Evolutionary conservation across 2,888 invertebrate species (phyloP).

Genomic region (Phengaris arion): DNA sequence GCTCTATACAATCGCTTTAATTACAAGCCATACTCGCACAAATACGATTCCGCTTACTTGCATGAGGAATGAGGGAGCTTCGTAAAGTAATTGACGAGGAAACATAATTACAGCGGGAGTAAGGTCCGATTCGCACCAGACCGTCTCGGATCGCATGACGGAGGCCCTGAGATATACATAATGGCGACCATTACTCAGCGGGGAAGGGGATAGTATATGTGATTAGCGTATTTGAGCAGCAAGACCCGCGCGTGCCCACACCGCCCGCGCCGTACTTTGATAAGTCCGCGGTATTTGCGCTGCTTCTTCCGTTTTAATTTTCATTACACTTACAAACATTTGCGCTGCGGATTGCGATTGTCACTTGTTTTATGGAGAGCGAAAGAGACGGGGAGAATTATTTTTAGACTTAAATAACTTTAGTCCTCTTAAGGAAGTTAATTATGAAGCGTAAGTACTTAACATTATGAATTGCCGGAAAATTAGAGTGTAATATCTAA

Average conservation of each 20-base stretch:
- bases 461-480: not conserved
- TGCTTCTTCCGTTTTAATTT: not conserved
- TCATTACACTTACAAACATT: conserved; percentile 10
- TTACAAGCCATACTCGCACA: not conserved
- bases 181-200: conserved; percentile 4
- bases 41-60: not conserved
- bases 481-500: too few species aligned
- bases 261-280: not conserved
- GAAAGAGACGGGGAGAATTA: not conserved
- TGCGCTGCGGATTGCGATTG: not conserved
- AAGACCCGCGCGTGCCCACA: not conserved
- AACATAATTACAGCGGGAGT: not conserved
- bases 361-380: not conserved
- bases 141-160: too few species aligned
- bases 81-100: not conserved
- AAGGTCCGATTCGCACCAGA: not conserved
- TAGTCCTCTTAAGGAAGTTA: not conserved
- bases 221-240: conserved; percentile 1
- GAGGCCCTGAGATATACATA: not conserved
- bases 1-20: not conserved
- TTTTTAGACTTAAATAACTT: not conserved
- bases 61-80: not conserved
- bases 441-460: not conserved
- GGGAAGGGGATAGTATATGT: not conserved
- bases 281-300: not conserved